phyloP scores from a whole-genome alignment of 2,888 invertebrate species.

The Drosophila sordidapex region DNA sequence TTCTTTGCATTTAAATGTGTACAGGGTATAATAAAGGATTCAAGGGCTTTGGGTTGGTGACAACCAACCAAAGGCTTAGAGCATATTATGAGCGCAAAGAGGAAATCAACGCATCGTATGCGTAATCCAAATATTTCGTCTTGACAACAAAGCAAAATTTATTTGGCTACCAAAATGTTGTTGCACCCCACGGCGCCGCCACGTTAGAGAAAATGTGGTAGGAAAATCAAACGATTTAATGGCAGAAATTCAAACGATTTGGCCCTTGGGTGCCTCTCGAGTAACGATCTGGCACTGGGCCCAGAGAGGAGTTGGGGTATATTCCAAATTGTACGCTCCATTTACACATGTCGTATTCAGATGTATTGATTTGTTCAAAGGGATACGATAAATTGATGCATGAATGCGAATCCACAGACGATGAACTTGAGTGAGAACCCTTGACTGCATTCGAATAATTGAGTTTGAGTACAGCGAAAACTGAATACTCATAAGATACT shows the following conservation, averaged over 20 bases:
- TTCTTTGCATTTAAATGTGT: neutral
- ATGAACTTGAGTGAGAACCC: conserved; percentile 12
- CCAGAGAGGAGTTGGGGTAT: neutral
- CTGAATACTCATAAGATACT: neutral
- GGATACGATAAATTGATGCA: conserved; percentile 63
- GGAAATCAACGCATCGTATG: conserved; percentile 54
- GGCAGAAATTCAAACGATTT: conserved; percentile 74
- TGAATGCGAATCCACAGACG: conserved; percentile 25
- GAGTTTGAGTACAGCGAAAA: conserved; percentile 20
- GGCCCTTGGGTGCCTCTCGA: conserved; percentile 44
- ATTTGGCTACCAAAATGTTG: conserved; percentile 70
- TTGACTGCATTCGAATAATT: conserved; percentile 47
- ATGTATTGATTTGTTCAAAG: conserved; percentile 73
- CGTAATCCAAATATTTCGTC: conserved; percentile 71
- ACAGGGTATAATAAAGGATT: conserved; percentile 33
- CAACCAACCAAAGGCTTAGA: conserved; percentile 44
- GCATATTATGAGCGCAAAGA: conserved; percentile 19
- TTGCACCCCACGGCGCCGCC: conserved; percentile 27
- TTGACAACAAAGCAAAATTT: conserved; percentile 70
- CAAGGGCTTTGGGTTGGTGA: conserved; percentile 30
- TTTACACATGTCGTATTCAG: conserved; percentile 55
- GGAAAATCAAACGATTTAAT: conserved; percentile 74
- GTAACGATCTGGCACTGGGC: conserved; percentile 17
- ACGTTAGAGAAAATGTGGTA: conserved; percentile 19
- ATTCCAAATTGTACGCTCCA: conserved; percentile 50